A percentile compares a stretch with the other conserved stretches of the same genome.
Conservation (phyloP, 2,888 invertebrate genomes). For the Caenorhabditis sp. region DNA sequence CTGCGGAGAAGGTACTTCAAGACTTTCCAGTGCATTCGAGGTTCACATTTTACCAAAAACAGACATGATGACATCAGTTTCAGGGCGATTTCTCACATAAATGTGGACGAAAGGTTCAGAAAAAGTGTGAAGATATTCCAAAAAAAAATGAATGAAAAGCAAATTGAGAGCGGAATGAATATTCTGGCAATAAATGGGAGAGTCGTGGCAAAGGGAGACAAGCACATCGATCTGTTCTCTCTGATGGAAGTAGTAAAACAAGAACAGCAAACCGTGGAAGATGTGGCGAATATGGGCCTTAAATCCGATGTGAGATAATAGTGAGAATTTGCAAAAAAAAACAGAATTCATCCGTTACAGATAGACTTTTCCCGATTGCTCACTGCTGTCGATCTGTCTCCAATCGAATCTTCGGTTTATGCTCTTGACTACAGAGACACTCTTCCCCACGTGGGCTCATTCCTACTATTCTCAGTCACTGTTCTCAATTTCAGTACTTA, state of each 20-base stretch:
- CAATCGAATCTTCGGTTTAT: neutral
- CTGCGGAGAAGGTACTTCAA: constrained; percentile 91
- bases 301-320: constrained; percentile 79
- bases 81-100: constrained; percentile 10
- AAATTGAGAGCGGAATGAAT: constrained; percentile 67
- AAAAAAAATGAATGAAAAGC: constrained; percentile 58
- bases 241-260: constrained; percentile 88
- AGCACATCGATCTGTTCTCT: constrained; percentile 89
- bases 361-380: constrained; percentile 5
- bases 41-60: neutral
- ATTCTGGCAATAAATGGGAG: constrained; percentile 85
- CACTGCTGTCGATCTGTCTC: constrained; percentile 7
- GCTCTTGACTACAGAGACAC: constrained; percentile 40
- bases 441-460: constrained; percentile 9
- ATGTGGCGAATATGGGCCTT: constrained; percentile 10
- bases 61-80: neutral
- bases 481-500: constrained; percentile 24
- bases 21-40: constrained; percentile 87
- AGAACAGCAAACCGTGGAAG: constrained; percentile 85
- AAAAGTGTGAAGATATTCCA: constrained; percentile 90
- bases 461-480: neutral
- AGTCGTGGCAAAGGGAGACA: constrained; percentile 86
- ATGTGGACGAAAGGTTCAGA: constrained; percentile 83
- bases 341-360: neutral
- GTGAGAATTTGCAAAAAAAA: too few species aligned